phyloP scores from a whole-genome alignment of 2,113 vertebrate species.

The Phylloscopus trochilus region DNA sequence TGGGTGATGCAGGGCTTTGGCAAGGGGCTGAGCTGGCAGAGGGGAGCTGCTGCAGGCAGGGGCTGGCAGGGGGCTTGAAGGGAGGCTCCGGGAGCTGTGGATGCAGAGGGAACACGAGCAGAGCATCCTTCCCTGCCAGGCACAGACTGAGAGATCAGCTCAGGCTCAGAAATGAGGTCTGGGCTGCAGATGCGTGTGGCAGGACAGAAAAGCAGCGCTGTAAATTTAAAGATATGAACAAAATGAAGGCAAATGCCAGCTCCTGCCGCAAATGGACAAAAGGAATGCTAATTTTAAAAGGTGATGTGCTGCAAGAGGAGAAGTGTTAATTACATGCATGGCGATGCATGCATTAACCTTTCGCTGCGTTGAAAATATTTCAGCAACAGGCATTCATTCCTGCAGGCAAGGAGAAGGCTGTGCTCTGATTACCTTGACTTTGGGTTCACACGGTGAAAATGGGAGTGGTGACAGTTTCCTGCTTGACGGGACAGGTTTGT shows the following conservation, averaged over 20 bases:
- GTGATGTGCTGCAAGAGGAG: neutral
- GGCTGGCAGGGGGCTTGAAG: neutral
- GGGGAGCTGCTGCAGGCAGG: neutral
- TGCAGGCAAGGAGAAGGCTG: neutral
- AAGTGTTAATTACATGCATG: neutral
- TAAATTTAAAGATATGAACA: neutral
- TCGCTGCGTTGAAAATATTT: neutral
- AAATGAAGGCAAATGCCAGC: neutral
- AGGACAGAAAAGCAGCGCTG: neutral
- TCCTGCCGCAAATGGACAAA: neutral
- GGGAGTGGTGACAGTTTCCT: neutral
- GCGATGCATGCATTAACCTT: constrained; percentile 8
- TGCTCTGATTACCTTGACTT: neutral
- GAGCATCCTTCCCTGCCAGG: neutral
- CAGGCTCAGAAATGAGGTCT: neutral
- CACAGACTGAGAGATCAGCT: neutral
- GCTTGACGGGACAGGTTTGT: neutral
- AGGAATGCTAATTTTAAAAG: neutral
- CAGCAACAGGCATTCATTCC: neutral
- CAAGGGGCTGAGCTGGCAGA: neutral
- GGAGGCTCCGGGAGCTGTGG: neutral
- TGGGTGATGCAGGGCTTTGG: neutral
- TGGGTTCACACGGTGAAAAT: neutral
- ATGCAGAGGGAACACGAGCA: accelerated
- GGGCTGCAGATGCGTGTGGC: neutral